Evolutionary conservation across 1,140 invertebrate species (phyloP).

Genomic region (Carposina sasakii): DNA sequence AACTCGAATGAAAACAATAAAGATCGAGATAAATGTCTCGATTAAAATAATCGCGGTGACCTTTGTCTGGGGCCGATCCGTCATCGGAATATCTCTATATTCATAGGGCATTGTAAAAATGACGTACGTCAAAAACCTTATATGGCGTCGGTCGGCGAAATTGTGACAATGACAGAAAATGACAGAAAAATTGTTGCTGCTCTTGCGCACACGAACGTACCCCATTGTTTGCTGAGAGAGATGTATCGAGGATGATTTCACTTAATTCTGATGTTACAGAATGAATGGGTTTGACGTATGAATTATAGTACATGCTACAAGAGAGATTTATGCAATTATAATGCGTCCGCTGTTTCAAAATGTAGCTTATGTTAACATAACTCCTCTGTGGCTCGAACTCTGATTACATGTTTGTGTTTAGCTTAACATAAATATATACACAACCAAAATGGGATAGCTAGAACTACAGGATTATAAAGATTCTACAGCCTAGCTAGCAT

Average conservation of each 20-base stretch:
- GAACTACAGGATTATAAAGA: too few relatives aligned
- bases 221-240: slow-evolving; percentile 29
- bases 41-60: slow-evolving; percentile 45
- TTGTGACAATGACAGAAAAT: too few relatives aligned
- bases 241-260: slow-evolving; percentile 26
- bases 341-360: too few relatives aligned
- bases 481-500: too few relatives aligned
- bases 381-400: too few relatives aligned
- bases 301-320: slow-evolving; percentile 9
- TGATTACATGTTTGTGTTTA: too few relatives aligned
- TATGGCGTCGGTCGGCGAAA: slow-evolving; percentile 15
- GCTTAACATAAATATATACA: too few relatives aligned
- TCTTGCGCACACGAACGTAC: too few relatives aligned
- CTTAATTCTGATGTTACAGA: slow-evolving; percentile 25
- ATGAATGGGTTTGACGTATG: slow-evolving; percentile 13
- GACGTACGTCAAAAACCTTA: slow-evolving; percentile 28
- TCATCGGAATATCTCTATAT: slow-evolving; percentile 34
- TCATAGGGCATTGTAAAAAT: slow-evolving; percentile 23
- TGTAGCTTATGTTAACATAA: too few relatives aligned
- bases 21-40: slow-evolving; percentile 43
- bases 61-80: slow-evolving; percentile 34
- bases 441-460: too few relatives aligned
- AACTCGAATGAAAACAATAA: slow-evolving; percentile 42
- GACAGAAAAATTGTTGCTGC: slow-evolving; percentile 33
- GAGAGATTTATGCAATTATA: too few relatives aligned